phyloP scores from a whole-genome alignment of 2,888 invertebrate species.

The Caenorhabditis doughertyi region DNA sequence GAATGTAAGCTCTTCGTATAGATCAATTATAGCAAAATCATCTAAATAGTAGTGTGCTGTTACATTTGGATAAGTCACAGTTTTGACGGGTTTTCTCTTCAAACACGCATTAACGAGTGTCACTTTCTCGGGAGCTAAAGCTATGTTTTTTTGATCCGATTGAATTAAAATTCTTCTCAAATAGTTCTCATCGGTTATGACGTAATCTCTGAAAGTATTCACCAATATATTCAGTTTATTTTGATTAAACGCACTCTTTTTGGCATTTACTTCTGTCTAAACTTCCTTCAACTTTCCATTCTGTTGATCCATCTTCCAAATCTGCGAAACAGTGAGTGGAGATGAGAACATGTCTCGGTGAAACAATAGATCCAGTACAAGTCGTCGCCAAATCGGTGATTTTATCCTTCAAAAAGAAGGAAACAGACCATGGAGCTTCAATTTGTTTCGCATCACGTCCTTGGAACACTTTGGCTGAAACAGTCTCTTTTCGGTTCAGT shows the following conservation, averaged over 20 bases:
- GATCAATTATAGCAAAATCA: slow-evolving; percentile 36
- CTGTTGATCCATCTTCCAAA: not conserved
- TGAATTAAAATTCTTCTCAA: not conserved
- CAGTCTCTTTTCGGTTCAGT: no score
- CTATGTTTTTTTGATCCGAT: not conserved
- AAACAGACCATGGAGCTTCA: slow-evolving; percentile 35
- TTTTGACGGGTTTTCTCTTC: not conserved
- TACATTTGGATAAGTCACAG: not conserved
- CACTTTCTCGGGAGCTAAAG: slow-evolving; percentile 11
- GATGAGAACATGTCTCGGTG: slow-evolving; percentile 29
- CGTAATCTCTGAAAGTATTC: not conserved
- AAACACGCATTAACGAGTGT: slow-evolving; percentile 18
- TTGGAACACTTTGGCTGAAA: slow-evolving; percentile 31
- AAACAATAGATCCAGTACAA: slow-evolving; percentile 37
- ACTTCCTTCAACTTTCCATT: not conserved
- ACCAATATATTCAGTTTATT: not conserved
- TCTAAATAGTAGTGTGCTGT: not conserved
- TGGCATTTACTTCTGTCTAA: not conserved
- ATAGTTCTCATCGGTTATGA: not conserved
- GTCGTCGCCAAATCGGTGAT: not conserved
- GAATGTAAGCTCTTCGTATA: slow-evolving; percentile 22
- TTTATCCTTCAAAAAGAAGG: not conserved
- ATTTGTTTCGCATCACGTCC: slow-evolving; percentile 1
- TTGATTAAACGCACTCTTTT: not conserved
- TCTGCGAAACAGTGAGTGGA: slow-evolving; percentile 28